A percentile compares a stretch with the other conserved stretches of the same genome.
Evolutionary conservation across 2,888 invertebrate species (phyloP).

Genomic region (Drosophila setosimentum): DNA sequence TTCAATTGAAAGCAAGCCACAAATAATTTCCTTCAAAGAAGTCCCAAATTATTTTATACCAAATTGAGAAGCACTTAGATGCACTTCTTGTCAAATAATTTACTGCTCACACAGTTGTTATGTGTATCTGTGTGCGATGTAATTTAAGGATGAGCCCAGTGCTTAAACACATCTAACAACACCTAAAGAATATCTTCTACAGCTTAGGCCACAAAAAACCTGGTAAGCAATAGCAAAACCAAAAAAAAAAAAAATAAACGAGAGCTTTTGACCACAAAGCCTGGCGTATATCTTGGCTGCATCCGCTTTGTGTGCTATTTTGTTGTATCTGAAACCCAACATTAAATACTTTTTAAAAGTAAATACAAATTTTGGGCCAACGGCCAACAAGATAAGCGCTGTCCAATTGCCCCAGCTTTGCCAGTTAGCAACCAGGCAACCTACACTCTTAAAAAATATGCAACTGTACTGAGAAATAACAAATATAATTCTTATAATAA

Average conservation of each 20-base stretch:
- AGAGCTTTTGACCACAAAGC: conserved; percentile 13
- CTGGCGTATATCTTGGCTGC: conserved; percentile 28
- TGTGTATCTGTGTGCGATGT: neutral
- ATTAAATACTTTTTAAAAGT: conserved; percentile 69
- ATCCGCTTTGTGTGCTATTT: conserved; percentile 23
- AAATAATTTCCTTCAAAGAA: neutral
- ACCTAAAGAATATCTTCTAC: conserved; percentile 12
- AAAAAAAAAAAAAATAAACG: neutral
- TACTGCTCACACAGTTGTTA: neutral
- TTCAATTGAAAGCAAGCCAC: conserved; percentile 8
- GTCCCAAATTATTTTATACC: conserved; percentile 15
- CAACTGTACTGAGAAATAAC: neutral
- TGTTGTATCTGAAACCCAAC: conserved; percentile 41
- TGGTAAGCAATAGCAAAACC: neutral
- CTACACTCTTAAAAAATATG: neutral
- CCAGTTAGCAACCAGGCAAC: neutral
- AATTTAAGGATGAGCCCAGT: conserved; percentile 5
- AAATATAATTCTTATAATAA: neutral
- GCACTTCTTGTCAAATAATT: neutral
- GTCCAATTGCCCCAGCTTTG: conserved; percentile 36
- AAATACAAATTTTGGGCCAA: conserved; percentile 63
- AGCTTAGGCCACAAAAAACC: conserved; percentile 15
- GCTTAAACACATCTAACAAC: conserved; percentile 18
- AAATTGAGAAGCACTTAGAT: conserved; percentile 31
- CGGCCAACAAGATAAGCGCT: conserved; percentile 65